These are phyloP conservation scores for Tachycineta bicolor DNA, from an alignment of 2,113 vertebrate species.

Conservation along the genomic window DNA sequence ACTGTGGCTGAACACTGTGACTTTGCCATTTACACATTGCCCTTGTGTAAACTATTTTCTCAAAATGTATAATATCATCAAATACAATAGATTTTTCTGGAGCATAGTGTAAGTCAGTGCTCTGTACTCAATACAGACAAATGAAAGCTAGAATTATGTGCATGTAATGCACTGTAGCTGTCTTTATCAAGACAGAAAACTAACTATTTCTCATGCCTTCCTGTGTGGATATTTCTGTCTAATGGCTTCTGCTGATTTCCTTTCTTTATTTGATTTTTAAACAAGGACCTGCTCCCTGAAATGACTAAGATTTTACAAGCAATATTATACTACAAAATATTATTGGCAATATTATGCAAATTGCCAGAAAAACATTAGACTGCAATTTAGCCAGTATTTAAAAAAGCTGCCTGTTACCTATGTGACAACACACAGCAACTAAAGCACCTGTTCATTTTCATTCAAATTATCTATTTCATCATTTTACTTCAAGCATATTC, in stretches of 20 bases:
- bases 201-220: not conserved
- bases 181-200: not conserved
- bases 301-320: not conserved
- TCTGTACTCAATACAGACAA: not conserved
- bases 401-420: not conserved
- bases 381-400: not conserved
- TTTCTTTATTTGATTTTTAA: not conserved
- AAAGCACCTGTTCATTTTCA: conserved; percentile 8
- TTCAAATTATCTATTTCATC: not conserved
- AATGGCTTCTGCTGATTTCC: not conserved
- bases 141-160: not conserved
- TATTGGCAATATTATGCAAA: not conserved
- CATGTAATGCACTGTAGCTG: not conserved
- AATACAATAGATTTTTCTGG: not conserved
- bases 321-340: not conserved
- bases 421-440: not conserved
- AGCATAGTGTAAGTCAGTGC: not conserved
- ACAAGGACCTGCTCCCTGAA: not conserved
- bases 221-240: not conserved
- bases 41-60: not conserved
- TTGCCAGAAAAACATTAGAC: not conserved
- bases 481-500: not conserved
- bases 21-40: not conserved
- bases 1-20: not conserved
- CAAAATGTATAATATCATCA: not conserved